Evolutionary conservation across 1,140 invertebrate genomes (phyloP), one percentile per base, ranked within the genome.

Genomic region (Dendrolimus punctatus): DNA sequence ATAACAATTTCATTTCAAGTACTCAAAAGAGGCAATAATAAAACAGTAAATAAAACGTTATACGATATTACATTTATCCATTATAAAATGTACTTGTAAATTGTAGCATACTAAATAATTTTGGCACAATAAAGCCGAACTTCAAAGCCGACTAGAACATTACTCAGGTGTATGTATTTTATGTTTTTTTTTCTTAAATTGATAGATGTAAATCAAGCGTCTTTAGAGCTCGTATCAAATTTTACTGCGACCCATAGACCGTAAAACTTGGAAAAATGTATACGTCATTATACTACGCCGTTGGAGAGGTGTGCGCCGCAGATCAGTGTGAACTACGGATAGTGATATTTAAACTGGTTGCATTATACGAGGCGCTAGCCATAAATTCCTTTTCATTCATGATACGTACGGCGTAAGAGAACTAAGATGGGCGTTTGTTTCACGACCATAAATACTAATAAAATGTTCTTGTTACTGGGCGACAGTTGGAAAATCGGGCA

Each of bases 381-480:
- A 74, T 82, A 85, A 85, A 85, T 82, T 73, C 73, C 65, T 67
- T 59, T 80, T 70, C 81, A 85, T 82, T 82, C 77, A 82, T 81
- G 71, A 71, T 64, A 66, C 63, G 48, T 52, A 46, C 51, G 60
- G 55, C 56, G 65, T 62, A 73, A 56, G 60, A 66, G 64, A 55
- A 55, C 55, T 47, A 64, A 66, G 70, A 73, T 60, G 55, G 66
- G 60, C 66, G 76, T 80, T 78, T 80, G 73, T 76, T 75, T 76
- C 72, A 67, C 68, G 69, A 68, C 75, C 77, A 85, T 85, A 85
- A 85, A 85, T 85, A 83, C 80, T 76, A 85, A 85, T 85, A 85
- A 85, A 85, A 79, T 68, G 73, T 61, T 73, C 82, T 85, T 80
- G 82, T 85, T 83, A 78, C 75, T 67, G 77, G 71, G 23, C 23